Percentiles rank a stretch among this genome's conserved stretches.
Conservation (phyloP, 2,888 invertebrate genomes). For the Troides aeacus region DNA sequence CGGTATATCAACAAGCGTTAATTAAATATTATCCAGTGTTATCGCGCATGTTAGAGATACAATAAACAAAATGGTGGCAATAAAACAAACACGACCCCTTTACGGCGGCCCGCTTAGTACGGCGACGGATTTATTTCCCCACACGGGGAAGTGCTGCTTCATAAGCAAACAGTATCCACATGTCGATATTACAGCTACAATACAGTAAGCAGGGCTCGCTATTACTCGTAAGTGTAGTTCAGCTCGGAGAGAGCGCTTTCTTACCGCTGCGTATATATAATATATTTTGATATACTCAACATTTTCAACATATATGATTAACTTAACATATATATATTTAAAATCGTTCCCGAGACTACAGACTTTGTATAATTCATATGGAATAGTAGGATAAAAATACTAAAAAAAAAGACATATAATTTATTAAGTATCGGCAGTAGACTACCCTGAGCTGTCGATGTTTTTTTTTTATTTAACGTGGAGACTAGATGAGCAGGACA, state of each 20-base stretch:
- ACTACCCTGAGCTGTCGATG: no score
- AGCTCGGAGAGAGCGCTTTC: not conserved
- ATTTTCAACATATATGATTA: no score
- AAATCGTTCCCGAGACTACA: no score
- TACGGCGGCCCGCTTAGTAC: constrained; percentile 15
- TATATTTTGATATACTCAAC: no score
- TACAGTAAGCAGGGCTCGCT: not conserved
- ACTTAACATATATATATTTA: no score
- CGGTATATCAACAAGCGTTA: constrained; percentile 28
- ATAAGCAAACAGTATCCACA: constrained; percentile 50
- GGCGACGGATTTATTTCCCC: constrained; percentile 58
- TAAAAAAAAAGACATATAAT: no score
- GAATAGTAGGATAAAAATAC: no score
- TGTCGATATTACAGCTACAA: constrained; percentile 53
- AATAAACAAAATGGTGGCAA: constrained; percentile 45
- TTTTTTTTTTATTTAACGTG: no score
- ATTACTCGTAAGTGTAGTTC: not conserved
- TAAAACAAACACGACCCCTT: constrained; percentile 55
- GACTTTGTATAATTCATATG: no score
- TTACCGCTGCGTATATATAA: no score
- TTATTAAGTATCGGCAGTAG: no score
- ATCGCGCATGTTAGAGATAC: constrained; percentile 35
- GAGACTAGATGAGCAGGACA: no score
- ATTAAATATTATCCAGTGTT: constrained; percentile 38
- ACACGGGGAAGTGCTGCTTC: constrained; percentile 40